Conservation (phyloP, 2,888 invertebrate species). For the Nomada hirtipes region DNA sequence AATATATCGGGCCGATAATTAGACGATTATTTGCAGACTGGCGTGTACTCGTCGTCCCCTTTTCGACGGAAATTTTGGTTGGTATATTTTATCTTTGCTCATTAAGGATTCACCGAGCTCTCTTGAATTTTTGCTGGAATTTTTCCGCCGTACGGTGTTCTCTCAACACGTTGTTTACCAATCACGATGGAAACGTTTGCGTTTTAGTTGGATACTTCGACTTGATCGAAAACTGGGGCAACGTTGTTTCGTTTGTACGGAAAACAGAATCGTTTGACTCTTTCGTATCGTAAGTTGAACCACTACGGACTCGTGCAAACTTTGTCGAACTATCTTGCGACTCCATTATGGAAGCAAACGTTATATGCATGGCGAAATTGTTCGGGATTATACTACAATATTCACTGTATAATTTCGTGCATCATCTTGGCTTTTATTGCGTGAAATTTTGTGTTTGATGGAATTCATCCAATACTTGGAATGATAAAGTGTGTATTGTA, state of each 20-base stretch:
- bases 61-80: background rate
- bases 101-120: conserved; percentile 19
- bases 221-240: too few species aligned
- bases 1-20: conserved; percentile 46
- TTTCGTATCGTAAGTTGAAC: too few species aligned
- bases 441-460: background rate
- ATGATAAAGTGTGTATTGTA: too few species aligned
- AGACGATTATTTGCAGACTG: conserved; percentile 45
- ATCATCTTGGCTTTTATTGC: too few species aligned
- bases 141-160: background rate
- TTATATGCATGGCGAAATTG: too few species aligned
- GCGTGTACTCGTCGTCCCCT: background rate
- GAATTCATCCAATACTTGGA: background rate
- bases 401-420: too few species aligned
- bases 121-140: conserved; percentile 14
- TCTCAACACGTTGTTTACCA: background rate
- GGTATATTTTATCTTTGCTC: conserved; percentile 27
- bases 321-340: too few species aligned
- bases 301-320: too few species aligned
- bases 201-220: background rate
- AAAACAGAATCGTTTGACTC: too few species aligned
- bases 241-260: too few species aligned
- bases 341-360: too few species aligned
- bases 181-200: background rate
- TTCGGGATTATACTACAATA: too few species aligned